Evolutionary conservation across 1,140 invertebrate genomes (phyloP), one percentile per base, ranked within the genome.

Genomic region (Sitodiplosis mosellana): DNA sequence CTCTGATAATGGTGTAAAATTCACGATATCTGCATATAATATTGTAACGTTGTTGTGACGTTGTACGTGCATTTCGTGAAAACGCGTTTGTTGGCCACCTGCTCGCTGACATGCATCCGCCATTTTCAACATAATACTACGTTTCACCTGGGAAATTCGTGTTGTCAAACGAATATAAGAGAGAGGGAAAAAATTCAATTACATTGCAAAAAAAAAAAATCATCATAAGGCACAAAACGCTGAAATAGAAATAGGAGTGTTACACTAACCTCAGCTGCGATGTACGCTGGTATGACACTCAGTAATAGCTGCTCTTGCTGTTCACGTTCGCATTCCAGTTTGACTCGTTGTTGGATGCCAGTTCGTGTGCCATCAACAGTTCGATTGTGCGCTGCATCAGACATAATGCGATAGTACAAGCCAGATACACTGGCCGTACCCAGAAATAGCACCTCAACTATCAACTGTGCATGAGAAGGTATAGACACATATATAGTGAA

Each of bases 21-120:
- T 95, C 36, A 96, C 93, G 51, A 98, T 97, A 59, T 98, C 94
- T 0, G 94, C 94, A 68, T 96, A 98, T 10, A 98, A 69, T 54
- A 98, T 96, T 59, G 91, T 95, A 54, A 97, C 93, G 62, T 93
- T 93, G 59, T 95, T 92, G 63, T 97, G 89, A n/a, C 89, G 71
- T 58, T 95, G 88, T 10, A 98, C 91, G 66, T 96, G 94, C 75
- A 97, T 86, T 60, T 96, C 91, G 59, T 96, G 91, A 62, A 96
- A 97, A 41, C 83, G 72, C 1, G 75, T 83, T 57, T 81, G 79
- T 46, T 71, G 70, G 7, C 63, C 63, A 17, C 64, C 71, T 11
- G 64, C 71, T 53, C 86, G 81, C 53, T 83, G 80, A 59, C 84
- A 87, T 10, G 81, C 83, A 58, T 87, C 81, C 0, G 86, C 84